Base-by-base conservation (phyloP, 1,140 invertebrate genomes). In the Drosophila takahashii region DNA sequence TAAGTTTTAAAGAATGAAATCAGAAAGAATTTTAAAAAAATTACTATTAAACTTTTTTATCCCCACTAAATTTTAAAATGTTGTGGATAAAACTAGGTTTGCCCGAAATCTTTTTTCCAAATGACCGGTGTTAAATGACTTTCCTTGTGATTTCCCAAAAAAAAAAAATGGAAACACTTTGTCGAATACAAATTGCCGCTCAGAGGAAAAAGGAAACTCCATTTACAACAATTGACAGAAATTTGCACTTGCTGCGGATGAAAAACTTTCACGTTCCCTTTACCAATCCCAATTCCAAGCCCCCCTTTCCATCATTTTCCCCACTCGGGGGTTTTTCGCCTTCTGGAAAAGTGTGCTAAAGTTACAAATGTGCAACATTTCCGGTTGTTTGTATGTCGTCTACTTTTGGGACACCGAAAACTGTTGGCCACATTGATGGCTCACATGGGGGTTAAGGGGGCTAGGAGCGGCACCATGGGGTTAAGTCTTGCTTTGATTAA, bases 351-450 rank as follows among this genome's bases (percentile, higher is more conserved):
- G 26, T 58, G 67, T 71, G 53, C 45, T 79, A 64, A 61, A 84
- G 81, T 85, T 87, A 89, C 83, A 87, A 87, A 87, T 87, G 79
- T 87, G 84, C 83, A 89, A 87, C 83, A 89, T 89, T 87, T 87
- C 83, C 83, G 84, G 50, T 77, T 79, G 81, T 77, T 81, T 81
- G 62, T 60, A 36, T 69, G 64, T 32, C 62, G 44, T 65, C 47
- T 66, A 60, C 61, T 70, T 73, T 77, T 86, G 81, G 83, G 67
- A 81, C 69, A 86, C 83, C 78, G 74, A 81, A 81, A 86, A 83
- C 64, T 83, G 79, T 87, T 86, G 79, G 79, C 81, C 81, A 85
- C 81, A 81, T 42, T 79, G 65, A 83, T 76, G 84, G 79, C 29
- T 57, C 50, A 65, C 59, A 70, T 73, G 34, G 44, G 69, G 62